phyloP scores from a whole-genome alignment of 2,888 invertebrate species.

The Cephus rjabovi region DNA sequence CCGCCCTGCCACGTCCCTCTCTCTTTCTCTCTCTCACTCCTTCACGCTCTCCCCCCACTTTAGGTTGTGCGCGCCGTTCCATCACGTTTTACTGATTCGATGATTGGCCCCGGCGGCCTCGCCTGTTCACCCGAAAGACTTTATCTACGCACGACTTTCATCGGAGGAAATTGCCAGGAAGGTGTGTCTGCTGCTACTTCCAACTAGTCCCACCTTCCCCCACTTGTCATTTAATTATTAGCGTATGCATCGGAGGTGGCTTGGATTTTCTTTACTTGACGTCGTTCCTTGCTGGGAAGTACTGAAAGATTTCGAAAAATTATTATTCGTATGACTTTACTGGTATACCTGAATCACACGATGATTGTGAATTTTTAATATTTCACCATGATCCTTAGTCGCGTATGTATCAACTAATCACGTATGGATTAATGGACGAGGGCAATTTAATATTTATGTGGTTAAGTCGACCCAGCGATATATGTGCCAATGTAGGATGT shows the following conservation, averaged over 20 bases:
- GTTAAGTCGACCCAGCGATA: background rate
- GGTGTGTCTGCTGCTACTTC: conserved; percentile 9
- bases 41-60: background rate
- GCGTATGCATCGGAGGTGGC: background rate
- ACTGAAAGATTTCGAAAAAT: background rate
- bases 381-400: background rate
- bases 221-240: background rate
- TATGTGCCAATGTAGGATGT: background rate
- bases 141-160: conserved; percentile 7
- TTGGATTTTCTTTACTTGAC: background rate
- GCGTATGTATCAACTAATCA: background rate
- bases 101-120: conserved; percentile 29
- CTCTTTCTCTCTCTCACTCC: conserved; percentile 11
- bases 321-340: background rate
- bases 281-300: background rate
- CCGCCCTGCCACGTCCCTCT: conserved; percentile 17
- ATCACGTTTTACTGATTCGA: conserved; percentile 48
- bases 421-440: background rate
- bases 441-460: background rate
- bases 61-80: conserved; percentile 26
- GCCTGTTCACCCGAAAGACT: conserved; percentile 6
- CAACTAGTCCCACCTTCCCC: background rate
- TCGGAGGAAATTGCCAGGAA: conserved; percentile 9
- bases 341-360: background rate
- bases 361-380: background rate